These are phyloP conservation scores for Premnoplex brunnescens DNA, from an alignment of 2,797 vertebrate species.

Conservation along the genomic window DNA sequence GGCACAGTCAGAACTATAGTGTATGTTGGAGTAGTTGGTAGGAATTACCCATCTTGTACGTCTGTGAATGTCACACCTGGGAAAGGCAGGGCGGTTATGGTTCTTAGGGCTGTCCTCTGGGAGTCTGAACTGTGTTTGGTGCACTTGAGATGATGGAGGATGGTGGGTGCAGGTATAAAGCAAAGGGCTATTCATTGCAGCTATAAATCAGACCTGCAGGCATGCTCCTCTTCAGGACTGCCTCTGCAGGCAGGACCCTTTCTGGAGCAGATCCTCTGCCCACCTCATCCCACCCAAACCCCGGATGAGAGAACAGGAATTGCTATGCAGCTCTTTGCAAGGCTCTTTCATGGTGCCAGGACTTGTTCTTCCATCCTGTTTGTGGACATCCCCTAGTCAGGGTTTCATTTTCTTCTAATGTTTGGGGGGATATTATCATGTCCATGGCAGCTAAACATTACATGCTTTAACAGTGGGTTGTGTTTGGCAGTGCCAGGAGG, in stretches of 20 bases:
- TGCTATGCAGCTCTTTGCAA: background rate
- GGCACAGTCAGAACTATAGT: background rate
- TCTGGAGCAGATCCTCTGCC: background rate
- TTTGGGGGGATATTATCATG: background rate
- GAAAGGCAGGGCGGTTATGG: background rate
- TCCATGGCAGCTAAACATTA: background rate
- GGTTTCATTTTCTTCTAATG: background rate
- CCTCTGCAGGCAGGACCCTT: background rate
- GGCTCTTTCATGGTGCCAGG: background rate
- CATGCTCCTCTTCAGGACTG: background rate
- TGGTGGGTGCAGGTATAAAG: background rate
- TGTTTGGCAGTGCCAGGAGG: background rate
- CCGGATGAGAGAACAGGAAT: rapidly evolving
- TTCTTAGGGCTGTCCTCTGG: background rate
- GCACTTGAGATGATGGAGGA: background rate
- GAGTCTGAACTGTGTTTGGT: background rate
- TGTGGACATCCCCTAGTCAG: background rate
- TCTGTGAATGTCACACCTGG: background rate
- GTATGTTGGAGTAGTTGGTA: background rate
- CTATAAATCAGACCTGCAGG: background rate
- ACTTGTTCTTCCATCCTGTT: background rate
- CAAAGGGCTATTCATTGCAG: background rate
- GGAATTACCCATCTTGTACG: rapidly evolving
- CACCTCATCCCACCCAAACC: background rate
- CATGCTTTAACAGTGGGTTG: rapidly evolving